Evolutionary conservation across 2,113 vertebrate species (phyloP).

Genomic region (Myocastor coypus): DNA sequence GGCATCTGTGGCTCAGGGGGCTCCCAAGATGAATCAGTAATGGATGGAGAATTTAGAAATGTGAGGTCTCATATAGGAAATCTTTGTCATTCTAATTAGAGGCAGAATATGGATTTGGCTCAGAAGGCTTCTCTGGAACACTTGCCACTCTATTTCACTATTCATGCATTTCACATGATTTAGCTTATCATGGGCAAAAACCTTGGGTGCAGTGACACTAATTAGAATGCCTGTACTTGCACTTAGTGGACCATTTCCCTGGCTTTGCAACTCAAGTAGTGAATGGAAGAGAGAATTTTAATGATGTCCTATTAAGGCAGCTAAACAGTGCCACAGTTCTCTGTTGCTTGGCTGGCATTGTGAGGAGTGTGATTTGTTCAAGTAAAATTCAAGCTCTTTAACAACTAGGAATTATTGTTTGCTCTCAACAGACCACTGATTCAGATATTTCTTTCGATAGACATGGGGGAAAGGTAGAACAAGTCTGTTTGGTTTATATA

Average conservation of each 20-base stretch:
- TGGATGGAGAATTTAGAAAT: conserved; percentile 32
- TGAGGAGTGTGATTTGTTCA: conserved; percentile 66
- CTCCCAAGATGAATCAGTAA: neutral
- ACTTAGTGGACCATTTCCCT: conserved; percentile 56
- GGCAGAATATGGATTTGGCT: conserved; percentile 46
- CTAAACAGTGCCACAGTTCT: conserved; percentile 50
- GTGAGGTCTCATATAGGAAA: conserved; percentile 39
- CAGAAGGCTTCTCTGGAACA: conserved; percentile 36
- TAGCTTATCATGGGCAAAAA: conserved; percentile 48
- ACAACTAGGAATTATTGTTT: conserved; percentile 20
- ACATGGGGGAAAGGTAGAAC: neutral
- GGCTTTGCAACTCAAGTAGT: conserved; percentile 70
- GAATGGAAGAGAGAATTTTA: conserved; percentile 71
- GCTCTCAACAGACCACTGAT: conserved; percentile 27
- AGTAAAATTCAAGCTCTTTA: conserved; percentile 48
- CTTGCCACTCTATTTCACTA: conserved; percentile 3
- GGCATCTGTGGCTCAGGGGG: neutral
- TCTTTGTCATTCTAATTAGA: conserved; percentile 68
- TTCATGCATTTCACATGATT: conserved; percentile 43
- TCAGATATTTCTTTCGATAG: conserved; percentile 9
- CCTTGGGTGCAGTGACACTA: conserved; percentile 32
- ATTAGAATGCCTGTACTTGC: conserved; percentile 58
- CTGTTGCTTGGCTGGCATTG: conserved; percentile 56
- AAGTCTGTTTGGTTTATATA: neutral
- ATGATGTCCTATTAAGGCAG: conserved; percentile 70